Percentiles rank a stretch among this genome's conserved stretches.
Conservation (phyloP, 2,888 invertebrate genomes). For the Mylabris sibirica region DNA sequence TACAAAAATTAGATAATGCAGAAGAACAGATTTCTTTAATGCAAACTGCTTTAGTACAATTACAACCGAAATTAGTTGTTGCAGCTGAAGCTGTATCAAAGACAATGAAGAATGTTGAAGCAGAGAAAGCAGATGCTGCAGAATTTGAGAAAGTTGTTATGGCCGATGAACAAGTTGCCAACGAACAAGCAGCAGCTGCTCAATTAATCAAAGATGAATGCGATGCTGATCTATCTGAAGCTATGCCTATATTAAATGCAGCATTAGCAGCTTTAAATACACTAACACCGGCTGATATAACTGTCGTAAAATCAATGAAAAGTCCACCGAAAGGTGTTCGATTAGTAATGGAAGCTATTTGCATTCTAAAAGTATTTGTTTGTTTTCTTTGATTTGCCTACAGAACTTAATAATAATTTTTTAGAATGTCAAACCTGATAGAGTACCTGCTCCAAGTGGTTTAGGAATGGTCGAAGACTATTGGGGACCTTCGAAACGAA, state of each 20-base stretch:
- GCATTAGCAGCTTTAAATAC: conserved; percentile 90
- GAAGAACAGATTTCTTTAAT: conserved; percentile 81
- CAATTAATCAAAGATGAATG: conserved; percentile 93
- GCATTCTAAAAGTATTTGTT: conserved; percentile 78
- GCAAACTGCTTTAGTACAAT: conserved; percentile 84
- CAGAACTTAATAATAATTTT: neutral
- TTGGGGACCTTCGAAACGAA: conserved; percentile 85
- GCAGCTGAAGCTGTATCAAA: neutral
- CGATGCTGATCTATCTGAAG: conserved; percentile 89
- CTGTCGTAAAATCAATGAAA: conserved; percentile 95
- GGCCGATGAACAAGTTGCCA: conserved; percentile 81
- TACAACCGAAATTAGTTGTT: conserved; percentile 50
- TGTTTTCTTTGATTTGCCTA: neutral
- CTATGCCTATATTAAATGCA: conserved; percentile 87
- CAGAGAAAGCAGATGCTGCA: conserved; percentile 86
- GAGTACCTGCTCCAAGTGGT: conserved; percentile 82
- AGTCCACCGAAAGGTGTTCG: conserved; percentile 91
- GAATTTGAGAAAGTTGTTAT: conserved; percentile 82
- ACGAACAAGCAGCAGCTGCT: conserved; percentile 77
- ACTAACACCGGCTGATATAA: conserved; percentile 87
- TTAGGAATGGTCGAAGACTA: conserved; percentile 89
- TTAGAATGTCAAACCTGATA: conserved; percentile 87
- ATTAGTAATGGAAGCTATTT: conserved; percentile 94
- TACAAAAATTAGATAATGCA: conserved; percentile 85
- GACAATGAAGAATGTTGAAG: conserved; percentile 83